These are phyloP conservation scores for Electrona antarctica DNA, from an alignment of 2,113 vertebrate species.

Conservation along the genomic window DNA sequence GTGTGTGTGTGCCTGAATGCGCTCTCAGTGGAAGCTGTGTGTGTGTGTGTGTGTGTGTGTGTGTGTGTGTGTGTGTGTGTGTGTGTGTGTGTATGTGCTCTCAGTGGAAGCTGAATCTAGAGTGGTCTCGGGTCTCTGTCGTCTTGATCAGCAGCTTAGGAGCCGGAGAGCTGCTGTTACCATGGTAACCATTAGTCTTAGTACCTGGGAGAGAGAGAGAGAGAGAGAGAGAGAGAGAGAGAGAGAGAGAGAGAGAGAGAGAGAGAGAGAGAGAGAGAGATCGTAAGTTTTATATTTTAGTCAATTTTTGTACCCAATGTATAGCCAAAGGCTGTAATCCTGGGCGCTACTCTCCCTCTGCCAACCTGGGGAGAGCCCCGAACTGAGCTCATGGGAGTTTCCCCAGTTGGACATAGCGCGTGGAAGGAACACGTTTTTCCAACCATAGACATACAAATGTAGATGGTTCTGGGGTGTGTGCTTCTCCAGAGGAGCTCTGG, in stretches of 20 bases:
- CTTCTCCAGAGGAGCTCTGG: too few relatives aligned
- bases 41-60: conserved; percentile 2
- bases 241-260: neutral
- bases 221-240: neutral
- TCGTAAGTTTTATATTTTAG: too few relatives aligned
- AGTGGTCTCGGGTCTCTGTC: conserved; percentile 73
- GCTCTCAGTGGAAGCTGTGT: neutral
- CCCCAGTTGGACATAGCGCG: too few relatives aligned
- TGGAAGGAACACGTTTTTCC: too few relatives aligned
- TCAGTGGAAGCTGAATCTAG: conserved; percentile 72
- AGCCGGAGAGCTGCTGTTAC: conserved; percentile 63
- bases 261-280: neutral
- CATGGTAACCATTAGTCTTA: conserved; percentile 68
- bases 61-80: neutral
- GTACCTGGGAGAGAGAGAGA: conserved; percentile 47
- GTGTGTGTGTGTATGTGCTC: neutral
- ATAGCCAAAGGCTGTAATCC: too few relatives aligned
- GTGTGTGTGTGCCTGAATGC: neutral
- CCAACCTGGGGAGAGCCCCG: too few relatives aligned
- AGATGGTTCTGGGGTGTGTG: too few relatives aligned
- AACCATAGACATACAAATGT: too few relatives aligned
- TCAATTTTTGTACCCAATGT: too few relatives aligned
- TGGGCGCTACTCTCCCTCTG: too few relatives aligned
- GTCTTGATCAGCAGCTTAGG: conserved; percentile 79
- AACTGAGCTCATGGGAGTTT: too few relatives aligned